Base-by-base conservation (phyloP, 2,113 vertebrate genomes). In the Sylvia atricapilla region DNA sequence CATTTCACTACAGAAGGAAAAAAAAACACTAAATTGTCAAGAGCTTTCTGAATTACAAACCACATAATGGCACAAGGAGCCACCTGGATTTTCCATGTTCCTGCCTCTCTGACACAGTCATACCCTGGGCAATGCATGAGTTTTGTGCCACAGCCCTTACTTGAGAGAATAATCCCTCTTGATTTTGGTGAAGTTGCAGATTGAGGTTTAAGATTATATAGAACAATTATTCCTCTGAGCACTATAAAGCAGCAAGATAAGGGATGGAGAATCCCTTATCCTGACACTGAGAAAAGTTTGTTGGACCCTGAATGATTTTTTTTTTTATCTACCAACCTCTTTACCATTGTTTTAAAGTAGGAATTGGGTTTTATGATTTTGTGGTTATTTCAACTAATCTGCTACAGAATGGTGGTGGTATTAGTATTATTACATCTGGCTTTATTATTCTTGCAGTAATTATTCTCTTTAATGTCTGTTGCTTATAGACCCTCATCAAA, bases 401-500 rank as follows among this genome's bases (percentile, higher is more conserved):
- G 46, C 33, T 80, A 60, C 27, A 50, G 9, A 21, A 3, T 50
- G 7, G 23, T 70, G 3, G 37, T 80, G 58, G 74, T 55, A 9
- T 46, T 49, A 49, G 23, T 49, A 49, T 8, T 64, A 35, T 25
- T 68, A 53, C 4, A 41, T 24, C 37, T 59, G 18, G 9, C 37
- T 90, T 91, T 84, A 49, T 69, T 37, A 56, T 56, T 66, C 31
- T 58, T 88, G 62, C 50, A 88, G 1, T 90, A 63, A 89, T 59
- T 50, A 17, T 33, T 85, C 58, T 67, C 3, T 44, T 87, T 28
- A 33, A 47, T 70, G 16, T 91, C 67, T 93, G 23, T 95, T 93
- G 31, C 62, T 94, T 41, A 53, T 37, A 99, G 99, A 99, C 92
- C 99, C 99, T 59, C 94, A 98, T 64, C 99, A 99, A 97, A 99